Evolutionary conservation across 1,140 invertebrate species (phyloP), one percentile per base, ranked within the genome.

Genomic region (Pogonomyrmex californicus): DNA sequence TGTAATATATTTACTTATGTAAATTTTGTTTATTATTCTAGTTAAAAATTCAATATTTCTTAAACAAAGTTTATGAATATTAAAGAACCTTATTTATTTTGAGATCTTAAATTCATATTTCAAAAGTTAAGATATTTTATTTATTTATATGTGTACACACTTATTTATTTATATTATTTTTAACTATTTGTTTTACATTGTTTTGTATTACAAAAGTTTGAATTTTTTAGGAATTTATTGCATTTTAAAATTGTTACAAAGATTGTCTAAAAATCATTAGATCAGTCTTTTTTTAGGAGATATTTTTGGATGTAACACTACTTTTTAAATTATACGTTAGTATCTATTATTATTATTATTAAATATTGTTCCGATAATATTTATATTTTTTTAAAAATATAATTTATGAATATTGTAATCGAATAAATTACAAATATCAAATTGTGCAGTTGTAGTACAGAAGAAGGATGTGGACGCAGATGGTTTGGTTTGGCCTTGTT

Each of bases 401-500:
- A 51, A n/a, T 87, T 0, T 10, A 75, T 65, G 62, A 33, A 38
- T 83, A 30, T 60, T 7, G 0, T 54, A 70, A 51, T 65, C 10
- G 62, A 63, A 17, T 77, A 36, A 75, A 60, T 85, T 77, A 70
- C 6, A 30, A 56, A 76, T 33, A 86, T 88, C 33, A 38, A 63
- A 86, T 89, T 86, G 14, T 73, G 30, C 92, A 97, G 96, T 92
- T 95, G 93, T 94, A 96, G 86, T 93, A 96, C 91, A 47, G 95
- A 95, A 85, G 96, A 96, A 54, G 96, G 96, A 90, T 97, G 96
- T 91, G 95, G 96, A 49, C 93, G 96, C 86, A 95, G 96, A 70
- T 99, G 99, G 98, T 94, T 98, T 85, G 98, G 98, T 85, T 95
- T 99, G 89, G 97, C 98, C 17, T 95, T 99, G 79, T 96, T 99